phyloP scores from a whole-genome alignment of 1,140 invertebrate species.

The Cydia strobilella region DNA sequence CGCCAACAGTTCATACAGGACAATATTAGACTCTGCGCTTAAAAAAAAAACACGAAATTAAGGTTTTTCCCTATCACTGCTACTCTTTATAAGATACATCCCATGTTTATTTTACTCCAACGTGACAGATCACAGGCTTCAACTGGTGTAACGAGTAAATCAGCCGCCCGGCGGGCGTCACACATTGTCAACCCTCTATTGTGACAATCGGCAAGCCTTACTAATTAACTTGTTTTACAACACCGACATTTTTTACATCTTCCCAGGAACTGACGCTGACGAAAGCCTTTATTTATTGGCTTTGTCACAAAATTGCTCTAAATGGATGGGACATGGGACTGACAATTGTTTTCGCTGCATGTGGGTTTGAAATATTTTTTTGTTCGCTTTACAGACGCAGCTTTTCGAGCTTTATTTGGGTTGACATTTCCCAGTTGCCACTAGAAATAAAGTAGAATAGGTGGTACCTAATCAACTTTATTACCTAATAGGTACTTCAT shows the following conservation, averaged over 20 bases:
- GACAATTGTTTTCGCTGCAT: conserved; percentile 1
- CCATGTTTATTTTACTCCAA: background rate
- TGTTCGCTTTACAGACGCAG: background rate
- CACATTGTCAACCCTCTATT: conserved; percentile 18
- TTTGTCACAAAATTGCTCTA: conserved; percentile 14
- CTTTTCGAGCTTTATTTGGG: background rate
- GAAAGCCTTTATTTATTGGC: background rate
- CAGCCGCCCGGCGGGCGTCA: conserved; percentile 11
- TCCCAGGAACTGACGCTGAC: background rate
- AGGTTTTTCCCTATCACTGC: background rate
- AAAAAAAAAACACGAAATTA: too few species aligned
- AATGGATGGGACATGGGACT: conserved; percentile 9
- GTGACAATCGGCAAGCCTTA: conserved; percentile 26
- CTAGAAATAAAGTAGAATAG: background rate
- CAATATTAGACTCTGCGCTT: too few species aligned
- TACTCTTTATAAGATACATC: background rate
- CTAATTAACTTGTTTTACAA: conserved; percentile 31
- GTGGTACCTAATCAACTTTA: too few species aligned
- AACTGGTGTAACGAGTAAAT: conserved; percentile 3
- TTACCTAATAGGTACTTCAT: too few species aligned
- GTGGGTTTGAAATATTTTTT: background rate
- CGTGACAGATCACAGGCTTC: background rate
- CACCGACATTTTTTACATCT: conserved; percentile 17
- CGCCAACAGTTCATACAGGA: background rate
- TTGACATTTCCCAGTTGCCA: background rate